A percentile compares a stretch with the other conserved stretches of the same genome.
Conservation (phyloP, 2,113 vertebrate genomes). For the Craseonycteris thonglongyai region DNA sequence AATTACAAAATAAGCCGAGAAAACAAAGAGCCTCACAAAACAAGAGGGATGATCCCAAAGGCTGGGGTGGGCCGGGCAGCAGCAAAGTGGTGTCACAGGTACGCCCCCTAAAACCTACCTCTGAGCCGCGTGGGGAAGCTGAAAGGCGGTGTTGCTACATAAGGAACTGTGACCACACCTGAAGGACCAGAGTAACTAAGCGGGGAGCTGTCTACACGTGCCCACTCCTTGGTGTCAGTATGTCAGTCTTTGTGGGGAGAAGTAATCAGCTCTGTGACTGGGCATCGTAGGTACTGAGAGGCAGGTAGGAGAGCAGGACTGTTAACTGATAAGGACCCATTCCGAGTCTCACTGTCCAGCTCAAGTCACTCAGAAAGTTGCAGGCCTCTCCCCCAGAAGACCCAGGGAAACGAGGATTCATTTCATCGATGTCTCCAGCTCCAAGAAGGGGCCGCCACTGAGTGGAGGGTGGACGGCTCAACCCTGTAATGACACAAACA, state of each 20-base stretch:
- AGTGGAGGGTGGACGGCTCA: background rate
- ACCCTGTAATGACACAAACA: too few species aligned
- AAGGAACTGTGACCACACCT: background rate
- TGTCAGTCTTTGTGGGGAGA: background rate
- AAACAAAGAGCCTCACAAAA: background rate
- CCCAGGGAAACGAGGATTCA: background rate
- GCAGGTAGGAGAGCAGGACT: background rate
- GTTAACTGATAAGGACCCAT: background rate
- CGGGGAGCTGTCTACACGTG: background rate
- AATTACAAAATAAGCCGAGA: background rate
- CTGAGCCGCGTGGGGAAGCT: fast-evolving
- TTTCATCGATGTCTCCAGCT: background rate
- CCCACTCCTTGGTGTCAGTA: background rate
- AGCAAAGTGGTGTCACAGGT: background rate
- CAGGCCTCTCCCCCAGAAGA: background rate
- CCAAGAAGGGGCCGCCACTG: background rate
- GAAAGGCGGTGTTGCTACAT: background rate
- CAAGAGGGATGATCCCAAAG: background rate
- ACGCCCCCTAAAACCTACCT: background rate
- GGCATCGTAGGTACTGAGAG: background rate
- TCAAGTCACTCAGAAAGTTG: background rate
- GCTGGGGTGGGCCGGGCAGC: background rate
- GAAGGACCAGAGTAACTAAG: background rate
- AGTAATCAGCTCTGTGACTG: background rate
- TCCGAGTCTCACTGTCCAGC: background rate